Conservation (phyloP, 2,797 vertebrate genomes). For the Karalla daura region DNA sequence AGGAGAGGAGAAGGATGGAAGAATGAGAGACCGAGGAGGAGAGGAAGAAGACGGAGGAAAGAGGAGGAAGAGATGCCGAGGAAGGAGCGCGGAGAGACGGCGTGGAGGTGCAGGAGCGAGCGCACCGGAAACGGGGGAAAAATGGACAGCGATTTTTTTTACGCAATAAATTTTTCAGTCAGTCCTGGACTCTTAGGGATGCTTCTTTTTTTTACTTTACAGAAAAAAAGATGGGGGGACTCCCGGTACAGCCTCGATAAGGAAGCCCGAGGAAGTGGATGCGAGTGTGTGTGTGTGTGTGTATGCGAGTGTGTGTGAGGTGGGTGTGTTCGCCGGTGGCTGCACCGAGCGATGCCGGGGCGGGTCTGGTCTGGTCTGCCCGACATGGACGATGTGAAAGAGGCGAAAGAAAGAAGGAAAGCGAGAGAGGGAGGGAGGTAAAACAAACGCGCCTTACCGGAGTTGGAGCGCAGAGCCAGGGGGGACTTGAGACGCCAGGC, state of each 20-base stretch:
- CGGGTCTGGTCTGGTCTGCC: constrained; percentile 55
- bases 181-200: constrained; percentile 22
- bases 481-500: constrained; percentile 90
- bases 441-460: constrained; percentile 83
- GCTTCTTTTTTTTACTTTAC: constrained; percentile 29
- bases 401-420: constrained; percentile 40
- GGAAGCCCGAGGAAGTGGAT: constrained; percentile 50
- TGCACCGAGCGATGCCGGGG: constrained; percentile 69
- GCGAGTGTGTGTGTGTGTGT: constrained; percentile 50
- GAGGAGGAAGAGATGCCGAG: constrained; percentile 41
- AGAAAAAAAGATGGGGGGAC: constrained; percentile 40
- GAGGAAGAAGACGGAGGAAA: constrained; percentile 64
- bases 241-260: constrained; percentile 23
- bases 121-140: constrained; percentile 41
- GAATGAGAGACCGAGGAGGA: constrained; percentile 61
- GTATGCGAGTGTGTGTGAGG: constrained; percentile 37
- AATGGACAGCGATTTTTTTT: constrained; percentile 56
- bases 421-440: too few relatives aligned
- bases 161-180: constrained; percentile 27
- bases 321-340: constrained; percentile 51
- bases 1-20: constrained; percentile 80
- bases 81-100: constrained; percentile 44
- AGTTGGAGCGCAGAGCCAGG: constrained; percentile 85
- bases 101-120: constrained; percentile 33
- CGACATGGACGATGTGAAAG: constrained; percentile 60